A percentile compares a stretch with the other conserved stretches of the same genome.
Conservation (phyloP, 2,888 invertebrate genomes). For the Augiades crinisus region DNA sequence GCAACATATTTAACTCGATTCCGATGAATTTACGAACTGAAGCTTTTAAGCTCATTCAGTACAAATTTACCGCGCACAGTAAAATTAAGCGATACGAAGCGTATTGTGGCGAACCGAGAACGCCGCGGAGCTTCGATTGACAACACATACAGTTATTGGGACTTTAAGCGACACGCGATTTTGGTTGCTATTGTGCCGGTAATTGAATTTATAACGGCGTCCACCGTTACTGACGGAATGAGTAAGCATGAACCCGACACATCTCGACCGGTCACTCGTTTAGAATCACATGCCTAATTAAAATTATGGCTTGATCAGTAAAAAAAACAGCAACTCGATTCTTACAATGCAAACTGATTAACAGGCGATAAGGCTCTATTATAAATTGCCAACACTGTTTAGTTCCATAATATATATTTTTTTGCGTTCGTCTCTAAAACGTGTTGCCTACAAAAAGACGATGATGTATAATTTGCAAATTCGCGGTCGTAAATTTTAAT, state of each 20-base stretch:
- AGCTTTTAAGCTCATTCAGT: conserved; percentile 10
- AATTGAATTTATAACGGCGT: conserved; percentile 12
- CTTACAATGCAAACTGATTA: conserved; percentile 44
- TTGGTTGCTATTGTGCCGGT: background rate
- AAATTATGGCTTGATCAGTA: conserved; percentile 37
- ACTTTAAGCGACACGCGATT: conserved; percentile 9
- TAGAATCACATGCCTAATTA: conserved; percentile 37
- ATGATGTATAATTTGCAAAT: conserved; percentile 35
- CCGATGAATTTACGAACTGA: conserved; percentile 3
- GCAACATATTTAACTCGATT: background rate
- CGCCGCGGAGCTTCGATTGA: conserved; percentile 14
- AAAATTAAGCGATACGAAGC: conserved; percentile 15
- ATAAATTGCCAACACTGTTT: conserved; percentile 47
- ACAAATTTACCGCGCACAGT: conserved; percentile 7
- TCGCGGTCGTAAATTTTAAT: conserved; percentile 34
- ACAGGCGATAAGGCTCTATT: conserved; percentile 44
- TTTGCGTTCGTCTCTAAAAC: conserved; percentile 38
- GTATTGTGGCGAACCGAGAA: conserved; percentile 10
- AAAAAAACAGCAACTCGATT: conserved; percentile 39
- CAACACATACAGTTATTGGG: conserved; percentile 19
- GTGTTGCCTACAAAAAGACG: conserved; percentile 31
- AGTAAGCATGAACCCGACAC: conserved; percentile 23
- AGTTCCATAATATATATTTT: conserved; percentile 33
- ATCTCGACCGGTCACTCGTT: conserved; percentile 27
- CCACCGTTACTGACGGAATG: background rate